A percentile compares a stretch with the other conserved stretches of the same genome.
Conservation (phyloP, 1,140 invertebrate genomes). For the Atta colombica region DNA sequence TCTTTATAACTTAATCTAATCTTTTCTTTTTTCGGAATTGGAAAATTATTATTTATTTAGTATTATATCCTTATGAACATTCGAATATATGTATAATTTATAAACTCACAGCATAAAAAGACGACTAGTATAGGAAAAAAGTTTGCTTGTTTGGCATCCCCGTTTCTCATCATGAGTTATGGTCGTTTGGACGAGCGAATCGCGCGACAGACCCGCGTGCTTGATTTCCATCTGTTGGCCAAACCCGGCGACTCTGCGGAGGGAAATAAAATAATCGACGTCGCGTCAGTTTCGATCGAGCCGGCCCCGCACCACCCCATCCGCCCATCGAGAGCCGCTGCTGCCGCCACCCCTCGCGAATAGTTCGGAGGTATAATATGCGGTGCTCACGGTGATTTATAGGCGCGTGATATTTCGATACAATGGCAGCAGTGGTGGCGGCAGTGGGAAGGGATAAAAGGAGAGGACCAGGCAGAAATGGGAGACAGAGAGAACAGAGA, state of each 20-base stretch:
- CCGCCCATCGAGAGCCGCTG: conserved; percentile 49
- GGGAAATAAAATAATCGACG: conserved; percentile 80
- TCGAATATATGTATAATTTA: neutral
- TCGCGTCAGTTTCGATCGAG: conserved; percentile 79
- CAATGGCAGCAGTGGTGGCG: conserved; percentile 75
- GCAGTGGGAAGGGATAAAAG: conserved; percentile 55
- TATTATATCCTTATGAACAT: neutral
- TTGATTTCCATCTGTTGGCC: conserved; percentile 63
- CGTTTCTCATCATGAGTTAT: conserved; percentile 33
- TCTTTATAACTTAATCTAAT: neutral
- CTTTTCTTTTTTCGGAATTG: no score
- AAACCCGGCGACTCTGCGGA: conserved; percentile 37
- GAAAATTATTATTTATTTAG: neutral
- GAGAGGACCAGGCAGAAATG: conserved; percentile 53
- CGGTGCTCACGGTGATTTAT: conserved; percentile 81
- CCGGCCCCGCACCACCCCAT: conserved; percentile 32
- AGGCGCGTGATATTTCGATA: conserved; percentile 82
- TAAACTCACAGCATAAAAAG: neutral
- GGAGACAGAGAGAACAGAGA: conserved; percentile 54
- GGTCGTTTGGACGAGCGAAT: conserved; percentile 18
- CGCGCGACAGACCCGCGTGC: conserved; percentile 27
- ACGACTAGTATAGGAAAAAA: neutral
- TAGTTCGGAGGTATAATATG: conserved; percentile 80
- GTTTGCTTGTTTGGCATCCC: conserved; percentile 9
- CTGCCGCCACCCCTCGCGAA: conserved; percentile 69